These are phyloP conservation scores for Sebastes taczanowskii DNA, from an alignment of 2,797 vertebrate genomes.

Conservation along the genomic window DNA sequence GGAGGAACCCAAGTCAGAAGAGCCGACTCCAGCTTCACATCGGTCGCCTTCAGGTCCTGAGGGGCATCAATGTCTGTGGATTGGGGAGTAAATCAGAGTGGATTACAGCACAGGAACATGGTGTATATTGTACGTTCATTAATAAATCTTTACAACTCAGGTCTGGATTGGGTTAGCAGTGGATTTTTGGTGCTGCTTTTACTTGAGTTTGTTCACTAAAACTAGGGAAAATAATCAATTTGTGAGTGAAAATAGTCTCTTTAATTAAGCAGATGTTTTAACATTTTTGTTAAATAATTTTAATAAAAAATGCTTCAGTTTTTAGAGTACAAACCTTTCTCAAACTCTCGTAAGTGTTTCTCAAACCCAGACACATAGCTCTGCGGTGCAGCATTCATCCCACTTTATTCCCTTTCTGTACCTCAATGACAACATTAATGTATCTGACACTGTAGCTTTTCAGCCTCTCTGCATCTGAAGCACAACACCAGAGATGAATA, in stretches of 20 bases:
- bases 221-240: neutral
- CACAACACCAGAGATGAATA: neutral
- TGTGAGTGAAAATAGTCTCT: neutral
- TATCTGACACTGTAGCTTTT: neutral
- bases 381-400: neutral
- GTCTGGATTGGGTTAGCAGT: neutral
- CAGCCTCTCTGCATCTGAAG: conserved; percentile 8
- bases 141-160: neutral
- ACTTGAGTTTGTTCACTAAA: neutral
- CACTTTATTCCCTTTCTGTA: neutral
- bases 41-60: conserved; percentile 79
- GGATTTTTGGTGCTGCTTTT: neutral
- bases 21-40: conserved; percentile 78
- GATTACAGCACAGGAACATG: neutral
- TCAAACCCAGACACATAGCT: too few species aligned
- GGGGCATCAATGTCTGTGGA: conserved; percentile 88
- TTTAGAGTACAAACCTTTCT: neutral
- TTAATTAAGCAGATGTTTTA: neutral
- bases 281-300: neutral
- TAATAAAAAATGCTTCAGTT: neutral
- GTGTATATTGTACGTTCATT: neutral
- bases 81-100: neutral
- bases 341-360: neutral
- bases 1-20: conserved; percentile 86
- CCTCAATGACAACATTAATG: neutral